These are phyloP conservation scores for Conopomorpha cramerella DNA, from an alignment of 1,140 invertebrate genomes.

Conservation along the genomic window DNA sequence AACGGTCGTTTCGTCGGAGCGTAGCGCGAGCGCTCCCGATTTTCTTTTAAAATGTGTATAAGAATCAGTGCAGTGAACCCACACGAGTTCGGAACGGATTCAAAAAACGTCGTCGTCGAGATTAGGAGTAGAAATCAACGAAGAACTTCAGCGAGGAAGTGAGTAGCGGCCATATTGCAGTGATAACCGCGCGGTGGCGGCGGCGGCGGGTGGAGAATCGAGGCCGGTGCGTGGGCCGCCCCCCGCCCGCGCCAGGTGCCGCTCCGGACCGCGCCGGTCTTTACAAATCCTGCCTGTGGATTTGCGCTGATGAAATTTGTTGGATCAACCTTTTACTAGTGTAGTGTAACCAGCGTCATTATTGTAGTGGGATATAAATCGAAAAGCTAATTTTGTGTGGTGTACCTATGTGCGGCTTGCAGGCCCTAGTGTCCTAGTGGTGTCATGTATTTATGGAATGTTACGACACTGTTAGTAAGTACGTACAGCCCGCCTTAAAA, in stretches of 20 bases:
- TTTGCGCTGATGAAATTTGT: constrained; percentile 51
- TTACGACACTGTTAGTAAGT: constrained; percentile 49
- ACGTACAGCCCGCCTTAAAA: too few relatives aligned
- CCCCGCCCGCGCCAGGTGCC: constrained; percentile 56
- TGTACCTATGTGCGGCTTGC: too few relatives aligned
- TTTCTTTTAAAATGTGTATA: constrained; percentile 61
- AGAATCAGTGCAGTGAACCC: constrained; percentile 62
- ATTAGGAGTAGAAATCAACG: constrained; percentile 58
- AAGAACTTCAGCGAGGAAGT: constrained; percentile 59
- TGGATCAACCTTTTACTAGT: constrained; percentile 44
- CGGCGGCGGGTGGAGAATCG: constrained; percentile 57
- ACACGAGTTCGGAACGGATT: constrained; percentile 57
- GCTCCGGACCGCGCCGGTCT: constrained; percentile 51
- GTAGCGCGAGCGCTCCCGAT: constrained; percentile 56
- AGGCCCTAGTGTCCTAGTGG: constrained; percentile 50
- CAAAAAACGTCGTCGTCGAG: constrained; percentile 53
- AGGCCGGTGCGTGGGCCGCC: constrained; percentile 59
- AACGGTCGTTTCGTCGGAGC: constrained; percentile 65
- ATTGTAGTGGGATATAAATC: constrained; percentile 24
- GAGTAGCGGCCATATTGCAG: constrained; percentile 61
- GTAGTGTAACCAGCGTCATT: constrained; percentile 43
- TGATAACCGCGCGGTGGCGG: constrained; percentile 54
- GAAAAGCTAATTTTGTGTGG: constrained; percentile 43
- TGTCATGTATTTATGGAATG: constrained; percentile 47
- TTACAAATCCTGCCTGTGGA: constrained; percentile 52